phyloP scores from a whole-genome alignment of 2,113 vertebrate genomes.

The Cheirogaleus medius region DNA sequence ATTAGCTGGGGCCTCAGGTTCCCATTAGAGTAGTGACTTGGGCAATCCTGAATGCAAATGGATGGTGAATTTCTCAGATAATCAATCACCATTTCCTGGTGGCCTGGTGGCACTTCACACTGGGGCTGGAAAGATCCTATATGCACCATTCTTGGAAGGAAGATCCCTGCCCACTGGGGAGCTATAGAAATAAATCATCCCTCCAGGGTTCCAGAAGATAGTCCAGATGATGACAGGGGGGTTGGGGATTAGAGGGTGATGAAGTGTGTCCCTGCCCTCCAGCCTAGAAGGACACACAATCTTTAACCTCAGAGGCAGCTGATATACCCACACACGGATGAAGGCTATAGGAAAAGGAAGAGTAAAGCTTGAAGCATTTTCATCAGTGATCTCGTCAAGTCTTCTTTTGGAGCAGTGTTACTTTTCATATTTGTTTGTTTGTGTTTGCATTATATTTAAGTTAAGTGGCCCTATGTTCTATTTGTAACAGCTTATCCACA shows the following conservation, averaged over 20 bases:
- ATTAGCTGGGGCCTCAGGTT: constrained; percentile 79
- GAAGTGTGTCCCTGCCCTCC: not conserved
- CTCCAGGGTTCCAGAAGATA: constrained; percentile 51
- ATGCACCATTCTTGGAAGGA: constrained; percentile 72
- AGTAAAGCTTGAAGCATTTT: constrained; percentile 55
- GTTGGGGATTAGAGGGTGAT: not conserved
- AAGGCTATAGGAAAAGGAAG: constrained; percentile 37
- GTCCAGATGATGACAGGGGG: not conserved
- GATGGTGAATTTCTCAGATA: constrained; percentile 81
- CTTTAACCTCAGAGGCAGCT: constrained; percentile 79
- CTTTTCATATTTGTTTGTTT: not conserved
- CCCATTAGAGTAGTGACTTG: constrained; percentile 75
- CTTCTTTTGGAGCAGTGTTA: constrained; percentile 66
- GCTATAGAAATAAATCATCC: constrained; percentile 74
- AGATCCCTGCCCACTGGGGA: constrained; percentile 60
- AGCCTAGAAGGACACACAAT: constrained; percentile 70
- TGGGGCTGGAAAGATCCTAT: constrained; percentile 61
- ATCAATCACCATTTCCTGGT: constrained; percentile 81
- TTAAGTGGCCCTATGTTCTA: constrained; percentile 44
- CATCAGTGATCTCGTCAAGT: constrained; percentile 65
- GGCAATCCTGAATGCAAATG: constrained; percentile 78
- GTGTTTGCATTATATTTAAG: not conserved
- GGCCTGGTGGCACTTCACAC: constrained; percentile 71
- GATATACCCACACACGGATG: constrained; percentile 60
- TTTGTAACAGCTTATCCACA: not conserved